phyloP scores from a whole-genome alignment of 2,888 invertebrate genomes.

The Polyploca ridens region DNA sequence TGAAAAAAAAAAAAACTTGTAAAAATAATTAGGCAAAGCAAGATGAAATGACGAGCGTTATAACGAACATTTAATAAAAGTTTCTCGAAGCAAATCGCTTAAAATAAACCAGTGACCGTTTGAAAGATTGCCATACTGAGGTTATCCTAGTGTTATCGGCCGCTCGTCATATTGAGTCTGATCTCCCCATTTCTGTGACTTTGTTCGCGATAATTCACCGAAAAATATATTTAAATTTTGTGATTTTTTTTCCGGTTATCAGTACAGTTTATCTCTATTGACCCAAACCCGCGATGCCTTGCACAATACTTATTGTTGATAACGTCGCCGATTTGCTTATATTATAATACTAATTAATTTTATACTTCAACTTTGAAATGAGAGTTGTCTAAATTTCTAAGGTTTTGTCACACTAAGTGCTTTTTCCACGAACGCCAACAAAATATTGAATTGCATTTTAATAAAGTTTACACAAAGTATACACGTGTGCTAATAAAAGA shows the following conservation, averaged over 20 bases:
- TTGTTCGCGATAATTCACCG: slow-evolving; percentile 53
- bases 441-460: background rate
- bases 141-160: slow-evolving; percentile 50
- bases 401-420: background rate
- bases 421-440: background rate
- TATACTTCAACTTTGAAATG: slow-evolving; percentile 12
- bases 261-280: slow-evolving; percentile 66
- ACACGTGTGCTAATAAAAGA: background rate
- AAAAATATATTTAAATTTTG: slow-evolving; percentile 45
- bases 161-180: slow-evolving; percentile 33
- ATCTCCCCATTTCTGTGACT: slow-evolving; percentile 50
- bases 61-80: slow-evolving; percentile 1
- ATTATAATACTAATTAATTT: slow-evolving; percentile 26
- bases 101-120: slow-evolving; percentile 14
- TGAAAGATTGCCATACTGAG: slow-evolving; percentile 29
- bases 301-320: slow-evolving; percentile 68
- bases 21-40: background rate
- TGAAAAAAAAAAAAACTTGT: background rate
- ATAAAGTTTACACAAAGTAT: background rate
- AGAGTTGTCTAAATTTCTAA: background rate
- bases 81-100: background rate
- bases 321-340: slow-evolving; percentile 60
- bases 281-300: slow-evolving; percentile 65
- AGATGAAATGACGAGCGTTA: background rate
- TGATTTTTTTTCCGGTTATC: slow-evolving; percentile 59